phyloP scores from a whole-genome alignment of 2,888 invertebrate species.

The Ormyrus thymus region DNA sequence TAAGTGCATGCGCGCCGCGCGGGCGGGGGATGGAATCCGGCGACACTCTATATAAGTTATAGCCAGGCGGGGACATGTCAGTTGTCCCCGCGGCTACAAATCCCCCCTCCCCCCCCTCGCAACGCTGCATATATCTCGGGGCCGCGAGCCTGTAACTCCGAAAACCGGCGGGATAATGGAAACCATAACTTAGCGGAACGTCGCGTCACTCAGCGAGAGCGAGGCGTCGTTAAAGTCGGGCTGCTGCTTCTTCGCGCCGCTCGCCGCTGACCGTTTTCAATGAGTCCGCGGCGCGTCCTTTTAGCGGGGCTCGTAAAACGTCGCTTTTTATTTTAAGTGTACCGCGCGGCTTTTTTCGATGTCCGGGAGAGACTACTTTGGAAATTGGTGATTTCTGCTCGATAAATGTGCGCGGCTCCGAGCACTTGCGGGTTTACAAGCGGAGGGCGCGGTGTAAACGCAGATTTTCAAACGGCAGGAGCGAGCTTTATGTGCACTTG shows the following conservation, averaged over 20 bases:
- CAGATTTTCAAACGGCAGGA: not conserved
- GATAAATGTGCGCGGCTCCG: not conserved
- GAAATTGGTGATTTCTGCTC: not conserved
- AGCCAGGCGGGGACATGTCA: too few relatives aligned
- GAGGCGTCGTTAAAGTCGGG: slow-evolving; percentile 9
- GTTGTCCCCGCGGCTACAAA: too few relatives aligned
- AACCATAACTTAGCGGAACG: slow-evolving; percentile 59
- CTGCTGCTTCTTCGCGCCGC: too few relatives aligned
- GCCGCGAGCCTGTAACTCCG: not conserved
- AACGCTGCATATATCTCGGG: not conserved
- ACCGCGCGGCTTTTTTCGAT: too few relatives aligned
- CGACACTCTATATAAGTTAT: too few relatives aligned
- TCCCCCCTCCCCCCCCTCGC: too few relatives aligned
- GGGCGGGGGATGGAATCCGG: too few relatives aligned
- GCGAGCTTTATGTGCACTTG: too few relatives aligned
- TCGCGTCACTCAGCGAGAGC: slow-evolving; percentile 44
- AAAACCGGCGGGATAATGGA: slow-evolving; percentile 54
- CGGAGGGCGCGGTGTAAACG: not conserved
- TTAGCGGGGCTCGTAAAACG: too few relatives aligned
- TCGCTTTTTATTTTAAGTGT: too few relatives aligned
- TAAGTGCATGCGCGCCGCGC: too few relatives aligned
- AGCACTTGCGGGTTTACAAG: not conserved
- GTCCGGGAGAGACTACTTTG: not conserved
- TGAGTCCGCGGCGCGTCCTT: too few relatives aligned
- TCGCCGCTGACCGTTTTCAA: not conserved